A percentile compares a stretch with the other conserved stretches of the same genome.
These are phyloP conservation scores for Choreutis nemorana DNA, from an alignment of 2,888 invertebrate species.

Conservation along the genomic window DNA sequence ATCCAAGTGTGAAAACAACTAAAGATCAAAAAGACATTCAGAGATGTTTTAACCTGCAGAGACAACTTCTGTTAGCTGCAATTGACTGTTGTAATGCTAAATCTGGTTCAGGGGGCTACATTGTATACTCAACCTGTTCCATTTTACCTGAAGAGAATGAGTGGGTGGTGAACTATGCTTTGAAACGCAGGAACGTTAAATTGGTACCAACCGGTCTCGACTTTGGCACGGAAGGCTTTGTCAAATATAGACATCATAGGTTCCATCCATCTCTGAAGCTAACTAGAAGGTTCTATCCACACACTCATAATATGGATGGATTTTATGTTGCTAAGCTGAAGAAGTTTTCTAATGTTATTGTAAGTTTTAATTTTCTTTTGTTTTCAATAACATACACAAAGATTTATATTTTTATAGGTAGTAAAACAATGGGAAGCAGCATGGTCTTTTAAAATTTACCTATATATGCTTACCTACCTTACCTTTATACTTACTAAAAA, in stretches of 20 bases:
- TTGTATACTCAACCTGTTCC: conserved; percentile 99
- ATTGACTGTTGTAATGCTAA: conserved; percentile 95
- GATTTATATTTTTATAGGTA: background rate
- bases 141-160: conserved; percentile 98
- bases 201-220: conserved; percentile 92
- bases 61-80: conserved; percentile 92
- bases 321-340: conserved; percentile 98
- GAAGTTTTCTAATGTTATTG: conserved; percentile 87
- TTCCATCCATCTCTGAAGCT: conserved; percentile 92
- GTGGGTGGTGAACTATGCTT: conserved; percentile 93
- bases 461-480: background rate
- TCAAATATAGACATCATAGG: conserved; percentile 82
- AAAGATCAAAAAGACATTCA: conserved; percentile 92
- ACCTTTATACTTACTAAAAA: background rate
- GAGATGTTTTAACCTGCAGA: conserved; percentile 90
- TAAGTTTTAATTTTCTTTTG: conserved; percentile 23
- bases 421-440: too few species aligned
- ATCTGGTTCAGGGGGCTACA: conserved; percentile 90
- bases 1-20: conserved; percentile 93
- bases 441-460: background rate
- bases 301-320: conserved; percentile 99
- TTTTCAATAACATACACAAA: too few species aligned
- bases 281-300: conserved; percentile 94
- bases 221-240: conserved; percentile 95
- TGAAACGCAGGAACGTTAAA: conserved; percentile 93